Percentiles rank a stretch among this genome's conserved stretches.
These are phyloP conservation scores for Thecocarcelia acutangulata DNA, from an alignment of 2,888 invertebrate species.

Conservation along the genomic window DNA sequence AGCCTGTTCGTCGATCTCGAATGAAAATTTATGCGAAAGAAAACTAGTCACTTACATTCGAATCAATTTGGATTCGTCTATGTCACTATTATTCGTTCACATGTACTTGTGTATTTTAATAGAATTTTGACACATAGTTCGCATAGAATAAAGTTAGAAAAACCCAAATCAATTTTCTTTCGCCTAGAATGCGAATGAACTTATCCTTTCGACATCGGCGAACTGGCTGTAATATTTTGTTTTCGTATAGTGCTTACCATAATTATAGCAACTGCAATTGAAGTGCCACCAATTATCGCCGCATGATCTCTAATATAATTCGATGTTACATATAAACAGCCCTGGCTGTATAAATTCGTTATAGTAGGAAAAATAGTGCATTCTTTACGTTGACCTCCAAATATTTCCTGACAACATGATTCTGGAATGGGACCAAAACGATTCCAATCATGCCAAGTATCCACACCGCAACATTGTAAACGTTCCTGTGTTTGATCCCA, in stretches of 20 bases:
- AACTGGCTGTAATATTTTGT: too few species aligned
- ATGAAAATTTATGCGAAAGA: too few species aligned
- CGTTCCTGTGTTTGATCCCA: conserved; percentile 94
- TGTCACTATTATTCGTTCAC: too few species aligned
- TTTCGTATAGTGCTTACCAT: conserved; percentile 85
- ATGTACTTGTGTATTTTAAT: too few species aligned
- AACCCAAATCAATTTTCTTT: too few species aligned
- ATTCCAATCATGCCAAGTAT: conserved; percentile 88
- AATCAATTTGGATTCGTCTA: too few species aligned
- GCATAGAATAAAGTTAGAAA: too few species aligned
- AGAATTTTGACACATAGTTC: too few species aligned
- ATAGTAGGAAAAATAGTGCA: conserved; percentile 79
- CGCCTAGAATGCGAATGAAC: too few species aligned
- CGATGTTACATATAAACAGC: conserved; percentile 88
- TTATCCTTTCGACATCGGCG: too few species aligned
- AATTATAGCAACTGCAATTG: conserved; percentile 90
- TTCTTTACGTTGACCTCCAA: conserved; percentile 81
- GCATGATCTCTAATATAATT: conserved; percentile 90
- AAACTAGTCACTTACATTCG: too few species aligned
- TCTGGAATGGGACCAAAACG: conserved; percentile 88
- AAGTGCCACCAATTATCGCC: conserved; percentile 89
- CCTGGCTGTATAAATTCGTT: conserved; percentile 84
- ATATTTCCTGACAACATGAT: conserved; percentile 88
- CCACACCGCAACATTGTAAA: conserved; percentile 92
- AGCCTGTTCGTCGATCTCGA: too few species aligned